Percentiles rank a stretch among this genome's conserved stretches.
phyloP scores from a whole-genome alignment of 2,888 invertebrate species.

The Saturnia japonica region DNA sequence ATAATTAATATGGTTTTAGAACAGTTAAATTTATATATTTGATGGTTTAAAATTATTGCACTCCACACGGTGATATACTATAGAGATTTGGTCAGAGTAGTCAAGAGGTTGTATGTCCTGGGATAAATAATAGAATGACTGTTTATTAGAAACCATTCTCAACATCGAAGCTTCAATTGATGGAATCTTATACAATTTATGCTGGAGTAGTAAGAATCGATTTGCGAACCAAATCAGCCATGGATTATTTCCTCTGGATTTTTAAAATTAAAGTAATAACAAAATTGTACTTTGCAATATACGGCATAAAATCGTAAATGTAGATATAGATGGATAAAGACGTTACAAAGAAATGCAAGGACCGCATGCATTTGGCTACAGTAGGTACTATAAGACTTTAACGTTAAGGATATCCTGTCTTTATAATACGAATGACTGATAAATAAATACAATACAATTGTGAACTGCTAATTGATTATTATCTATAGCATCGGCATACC shows the following conservation, averaged over 20 bases:
- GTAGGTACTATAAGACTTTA: not conserved
- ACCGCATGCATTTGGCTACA: not conserved
- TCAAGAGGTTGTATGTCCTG: too few species aligned
- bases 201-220: not conserved
- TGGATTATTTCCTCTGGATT: too few species aligned
- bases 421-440: not conserved
- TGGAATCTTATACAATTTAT: too few species aligned
- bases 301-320: not conserved
- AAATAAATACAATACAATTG: not conserved
- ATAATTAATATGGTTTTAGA: too few species aligned
- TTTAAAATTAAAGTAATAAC: not conserved
- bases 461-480: not conserved
- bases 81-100: too few species aligned
- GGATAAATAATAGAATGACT: too few species aligned
- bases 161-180: too few species aligned
- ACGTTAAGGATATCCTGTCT: slow-evolving; percentile 1
- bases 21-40: too few species aligned
- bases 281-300: not conserved
- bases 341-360: not conserved
- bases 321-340: not conserved
- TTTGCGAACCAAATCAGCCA: not conserved
- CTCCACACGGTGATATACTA: too few species aligned
- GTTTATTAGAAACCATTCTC: too few species aligned
- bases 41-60: too few species aligned
- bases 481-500: not conserved